Base-by-base conservation (phyloP, 2,797 vertebrate genomes). In the Varecia variegata region DNA sequence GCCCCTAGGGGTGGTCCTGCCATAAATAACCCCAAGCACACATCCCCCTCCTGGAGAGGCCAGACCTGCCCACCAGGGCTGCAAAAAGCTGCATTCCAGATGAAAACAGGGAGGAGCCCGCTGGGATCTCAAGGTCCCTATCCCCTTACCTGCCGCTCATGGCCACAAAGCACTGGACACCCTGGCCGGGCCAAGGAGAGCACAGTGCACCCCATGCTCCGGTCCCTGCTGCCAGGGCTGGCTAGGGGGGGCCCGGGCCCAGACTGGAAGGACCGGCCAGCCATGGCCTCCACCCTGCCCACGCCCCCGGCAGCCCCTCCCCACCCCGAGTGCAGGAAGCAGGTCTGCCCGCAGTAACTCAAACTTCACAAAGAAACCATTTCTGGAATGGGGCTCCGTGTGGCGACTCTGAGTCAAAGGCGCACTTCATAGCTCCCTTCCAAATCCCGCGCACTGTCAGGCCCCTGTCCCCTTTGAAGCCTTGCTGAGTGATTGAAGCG, bases 401-500 rank as follows among this genome's bases (percentile, higher is more conserved):
- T 97, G 98, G 98, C 88, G 95, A 96, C 97, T 96, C 94, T 88
- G 96, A 99, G 98, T 99, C 98, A 99, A 99, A 99, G 98, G 97
- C 96, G 83, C 97, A 97, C 98, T 98, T 98, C 99, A 99, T 99
- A 98, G 98, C 99, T 98, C 98, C 98, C 98, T 98, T 98, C 98
- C 98, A 98, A 99, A 98, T 98, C 98, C 98, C 95, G 92, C 71
- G 98, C 98, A 98, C 98, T 98, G 98, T 98, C 97, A 98, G 98
- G 98, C 98, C 98, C 98, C 98, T 97, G 98, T 99, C 98, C 98
- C 98, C 98, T 98, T 98, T 99, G 99, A 99, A 99, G 99, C 99
- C 98, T 98, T 97, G 98, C 98, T 98, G 99, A 99, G 99, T 99
- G 99, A 99, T 98, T 98, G 99, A 99, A 99, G 99, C 99, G 98